Conservation (phyloP, 2,113 vertebrate genomes). For the Brachionichthys hirsutus region DNA sequence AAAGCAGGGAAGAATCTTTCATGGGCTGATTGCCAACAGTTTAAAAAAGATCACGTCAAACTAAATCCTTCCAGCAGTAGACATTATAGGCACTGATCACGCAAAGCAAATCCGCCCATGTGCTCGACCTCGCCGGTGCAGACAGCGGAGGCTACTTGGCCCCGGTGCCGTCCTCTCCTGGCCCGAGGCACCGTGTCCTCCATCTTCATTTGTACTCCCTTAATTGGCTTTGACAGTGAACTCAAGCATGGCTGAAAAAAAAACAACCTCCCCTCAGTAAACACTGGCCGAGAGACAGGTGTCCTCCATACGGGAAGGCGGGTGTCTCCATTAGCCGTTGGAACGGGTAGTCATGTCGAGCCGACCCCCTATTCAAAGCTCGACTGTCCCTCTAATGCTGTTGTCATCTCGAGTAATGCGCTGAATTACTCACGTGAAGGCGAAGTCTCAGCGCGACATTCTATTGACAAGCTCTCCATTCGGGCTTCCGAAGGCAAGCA, state of each 20-base stretch:
- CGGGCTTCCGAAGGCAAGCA: constrained; percentile 9
- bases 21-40: too few relatives aligned
- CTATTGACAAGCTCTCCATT: constrained; percentile 17
- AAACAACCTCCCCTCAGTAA: constrained; percentile 63
- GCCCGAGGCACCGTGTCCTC: constrained; percentile 59
- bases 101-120: constrained; percentile 25
- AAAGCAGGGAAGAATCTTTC: not conserved
- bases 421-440: not conserved
- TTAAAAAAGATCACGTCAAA: constrained; percentile 1
- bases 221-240: constrained; percentile 75
- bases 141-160: constrained; percentile 49
- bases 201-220: constrained; percentile 70
- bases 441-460: not conserved
- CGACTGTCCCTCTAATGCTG: not conserved
- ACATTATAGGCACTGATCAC: constrained; percentile 10
- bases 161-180: constrained; percentile 46
- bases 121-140: constrained; percentile 23
- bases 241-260: constrained; percentile 64
- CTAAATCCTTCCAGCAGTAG: not conserved
- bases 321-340: constrained; percentile 45
- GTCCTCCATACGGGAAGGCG: constrained; percentile 51
- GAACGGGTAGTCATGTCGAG: constrained; percentile 27
- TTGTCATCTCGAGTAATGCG: not conserved
- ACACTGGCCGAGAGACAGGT: constrained; percentile 60
- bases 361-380: constrained; percentile 41